A percentile compares a stretch with the other conserved stretches of the same genome.
phyloP scores from a whole-genome alignment of 2,888 invertebrate genomes.

The Branchellion lobata region DNA sequence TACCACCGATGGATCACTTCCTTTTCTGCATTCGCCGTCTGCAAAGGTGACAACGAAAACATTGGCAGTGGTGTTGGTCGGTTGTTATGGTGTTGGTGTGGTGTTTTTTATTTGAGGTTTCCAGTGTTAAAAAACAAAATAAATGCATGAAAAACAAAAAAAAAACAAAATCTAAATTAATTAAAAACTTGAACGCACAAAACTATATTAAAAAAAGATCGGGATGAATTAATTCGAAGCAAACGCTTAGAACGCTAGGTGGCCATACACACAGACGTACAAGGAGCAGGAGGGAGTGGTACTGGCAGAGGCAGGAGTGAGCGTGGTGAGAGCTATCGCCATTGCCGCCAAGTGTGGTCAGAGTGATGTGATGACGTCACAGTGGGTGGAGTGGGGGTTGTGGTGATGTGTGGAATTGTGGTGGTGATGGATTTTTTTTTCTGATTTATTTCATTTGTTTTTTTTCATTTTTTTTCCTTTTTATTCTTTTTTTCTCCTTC shows the following conservation, averaged over 20 bases:
- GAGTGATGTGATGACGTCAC: conserved; percentile 60
- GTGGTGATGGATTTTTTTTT: neutral
- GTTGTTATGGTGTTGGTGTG: too few relatives aligned
- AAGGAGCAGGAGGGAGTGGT: conserved; percentile 57
- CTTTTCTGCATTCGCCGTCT: conserved; percentile 55
- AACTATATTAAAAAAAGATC: too few relatives aligned
- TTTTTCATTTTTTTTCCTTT: neutral
- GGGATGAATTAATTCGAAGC: too few relatives aligned
- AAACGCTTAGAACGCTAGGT: too few relatives aligned
- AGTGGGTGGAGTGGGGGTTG: too few relatives aligned
- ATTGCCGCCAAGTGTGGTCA: conserved; percentile 56
- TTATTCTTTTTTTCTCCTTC: neutral
- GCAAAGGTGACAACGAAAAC: conserved; percentile 55
- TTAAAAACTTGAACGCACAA: too few relatives aligned
- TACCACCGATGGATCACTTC: conserved; percentile 60
- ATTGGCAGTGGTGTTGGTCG: neutral
- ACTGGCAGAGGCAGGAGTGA: conserved; percentile 57
- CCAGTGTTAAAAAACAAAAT: too few relatives aligned
- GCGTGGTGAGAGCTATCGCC: conserved; percentile 60
- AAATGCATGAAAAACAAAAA: too few relatives aligned
- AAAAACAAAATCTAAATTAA: too few relatives aligned
- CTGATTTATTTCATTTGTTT: neutral
- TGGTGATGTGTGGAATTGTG: conserved; percentile 4
- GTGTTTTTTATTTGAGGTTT: too few relatives aligned
- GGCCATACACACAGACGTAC: conserved; percentile 58